Conservation (phyloP, 30 jellyfish, hydroid and myxozoan genomes). For the Hydractinia symbiolongicarpus region DNA sequence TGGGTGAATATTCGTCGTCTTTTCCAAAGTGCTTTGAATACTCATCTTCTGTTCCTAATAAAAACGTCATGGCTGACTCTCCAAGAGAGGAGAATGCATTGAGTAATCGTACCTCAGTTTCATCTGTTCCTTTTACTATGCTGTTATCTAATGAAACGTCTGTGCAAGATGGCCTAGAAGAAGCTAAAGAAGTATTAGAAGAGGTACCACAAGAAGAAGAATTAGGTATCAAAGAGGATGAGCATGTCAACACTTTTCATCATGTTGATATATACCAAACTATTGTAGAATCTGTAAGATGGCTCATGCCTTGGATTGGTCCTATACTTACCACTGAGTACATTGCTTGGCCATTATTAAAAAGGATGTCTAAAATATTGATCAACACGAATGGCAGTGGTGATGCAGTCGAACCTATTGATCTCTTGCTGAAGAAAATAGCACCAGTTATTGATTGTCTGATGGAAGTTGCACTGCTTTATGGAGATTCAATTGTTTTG, state of each 20-base stretch:
- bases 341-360: conserved; percentile 35
- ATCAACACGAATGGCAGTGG: not conserved
- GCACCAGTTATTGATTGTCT: conserved; percentile 77
- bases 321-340: conserved; percentile 64
- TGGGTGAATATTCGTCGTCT: not conserved
- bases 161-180: conserved; percentile 1
- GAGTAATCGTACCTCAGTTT: not conserved
- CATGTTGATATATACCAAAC: not conserved
- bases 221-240: not conserved
- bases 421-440: conserved; percentile 45
- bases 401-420: conserved; percentile 13
- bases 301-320: conserved; percentile 94
- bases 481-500: conserved; percentile 66
- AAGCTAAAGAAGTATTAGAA: conserved; percentile 4
- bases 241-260: not conserved
- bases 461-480: conserved; percentile 56
- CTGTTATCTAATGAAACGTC: not conserved
- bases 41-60: not conserved
- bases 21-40: not conserved
- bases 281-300: conserved; percentile 38
- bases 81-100: not conserved
- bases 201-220: not conserved
- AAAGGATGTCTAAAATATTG: conserved; percentile 8
- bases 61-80: not conserved
- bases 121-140: not conserved